phyloP scores from a whole-genome alignment of 1,140 invertebrate species.

The Drosophila pectinifera region DNA sequence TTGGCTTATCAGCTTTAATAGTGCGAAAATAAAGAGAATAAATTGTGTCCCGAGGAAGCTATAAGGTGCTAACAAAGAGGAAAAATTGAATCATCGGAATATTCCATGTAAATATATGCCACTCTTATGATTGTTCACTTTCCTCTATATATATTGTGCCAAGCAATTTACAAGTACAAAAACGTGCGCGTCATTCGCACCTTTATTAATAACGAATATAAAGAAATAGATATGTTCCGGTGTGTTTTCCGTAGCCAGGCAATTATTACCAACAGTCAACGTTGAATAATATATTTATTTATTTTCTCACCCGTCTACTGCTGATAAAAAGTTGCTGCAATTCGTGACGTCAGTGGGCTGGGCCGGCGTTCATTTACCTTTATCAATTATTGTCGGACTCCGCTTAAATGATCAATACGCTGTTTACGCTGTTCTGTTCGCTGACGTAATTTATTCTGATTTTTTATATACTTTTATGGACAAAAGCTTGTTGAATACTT shows the following conservation, averaged over 20 bases:
- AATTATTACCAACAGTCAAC: conserved; percentile 11
- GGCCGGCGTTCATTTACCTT: conserved; percentile 32
- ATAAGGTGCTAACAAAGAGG: conserved; percentile 19
- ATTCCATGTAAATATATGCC: conserved; percentile 66
- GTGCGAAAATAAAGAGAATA: conserved; percentile 11
- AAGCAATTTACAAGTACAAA: conserved; percentile 78
- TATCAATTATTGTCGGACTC: conserved; percentile 61
- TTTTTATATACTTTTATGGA: conserved; percentile 54
- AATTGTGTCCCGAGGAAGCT: conserved; percentile 4
- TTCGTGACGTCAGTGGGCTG: conserved; percentile 56
- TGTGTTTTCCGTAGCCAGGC: not conserved
- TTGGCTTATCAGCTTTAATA: conserved; percentile 35
- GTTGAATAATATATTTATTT: conserved; percentile 22
- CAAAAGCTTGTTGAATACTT: conserved; percentile 26
- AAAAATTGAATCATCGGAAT: conserved; percentile 34
- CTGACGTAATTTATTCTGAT: conserved; percentile 39
- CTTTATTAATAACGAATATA: conserved; percentile 13
- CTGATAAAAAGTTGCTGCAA: conserved; percentile 43
- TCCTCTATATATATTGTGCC: conserved; percentile 33
- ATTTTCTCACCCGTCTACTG: conserved; percentile 17
- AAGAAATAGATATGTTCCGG: conserved; percentile 24
- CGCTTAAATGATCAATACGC: conserved; percentile 28
- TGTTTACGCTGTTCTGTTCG: conserved; percentile 28
- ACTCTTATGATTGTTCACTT: conserved; percentile 29
- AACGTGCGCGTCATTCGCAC: conserved; percentile 16